These are phyloP conservation scores for Hippocampus kuda DNA, from an alignment of 2,797 vertebrate genomes.

Conservation along the genomic window DNA sequence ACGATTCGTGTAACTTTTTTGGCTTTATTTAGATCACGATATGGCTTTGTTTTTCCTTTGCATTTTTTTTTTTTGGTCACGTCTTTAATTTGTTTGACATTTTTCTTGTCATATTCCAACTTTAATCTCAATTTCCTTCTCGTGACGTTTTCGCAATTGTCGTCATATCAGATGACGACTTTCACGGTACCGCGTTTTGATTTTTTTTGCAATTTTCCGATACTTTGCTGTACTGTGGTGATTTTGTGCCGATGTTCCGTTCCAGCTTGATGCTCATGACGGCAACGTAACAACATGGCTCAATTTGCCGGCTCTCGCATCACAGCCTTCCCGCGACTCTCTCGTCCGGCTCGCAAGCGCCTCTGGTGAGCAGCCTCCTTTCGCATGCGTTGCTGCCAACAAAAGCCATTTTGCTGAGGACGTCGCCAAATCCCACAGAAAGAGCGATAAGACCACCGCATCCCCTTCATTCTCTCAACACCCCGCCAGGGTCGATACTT, in stretches of 20 bases:
- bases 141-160: no score
- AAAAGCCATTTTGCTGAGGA: neutral
- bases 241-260: neutral
- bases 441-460: neutral
- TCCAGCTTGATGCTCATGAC: neutral
- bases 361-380: neutral
- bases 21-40: no score
- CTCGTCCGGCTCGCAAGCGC: neutral
- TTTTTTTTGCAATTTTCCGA: no score
- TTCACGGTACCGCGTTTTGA: no score
- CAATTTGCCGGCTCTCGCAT: neutral
- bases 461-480: neutral
- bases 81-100: no score
- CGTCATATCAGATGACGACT: no score
- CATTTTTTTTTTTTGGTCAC: no score
- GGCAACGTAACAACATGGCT: neutral
- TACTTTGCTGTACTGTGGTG: neutral
- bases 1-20: no score
- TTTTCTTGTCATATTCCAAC: no score
- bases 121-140: no score
- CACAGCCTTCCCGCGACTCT: neutral
- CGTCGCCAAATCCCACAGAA: neutral
- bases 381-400: neutral
- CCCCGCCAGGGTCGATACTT: slow-evolving; percentile 31
- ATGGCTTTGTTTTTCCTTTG: no score